phyloP scores from a whole-genome alignment of 2,113 vertebrate genomes.

The Xiphophorus maculatus region DNA sequence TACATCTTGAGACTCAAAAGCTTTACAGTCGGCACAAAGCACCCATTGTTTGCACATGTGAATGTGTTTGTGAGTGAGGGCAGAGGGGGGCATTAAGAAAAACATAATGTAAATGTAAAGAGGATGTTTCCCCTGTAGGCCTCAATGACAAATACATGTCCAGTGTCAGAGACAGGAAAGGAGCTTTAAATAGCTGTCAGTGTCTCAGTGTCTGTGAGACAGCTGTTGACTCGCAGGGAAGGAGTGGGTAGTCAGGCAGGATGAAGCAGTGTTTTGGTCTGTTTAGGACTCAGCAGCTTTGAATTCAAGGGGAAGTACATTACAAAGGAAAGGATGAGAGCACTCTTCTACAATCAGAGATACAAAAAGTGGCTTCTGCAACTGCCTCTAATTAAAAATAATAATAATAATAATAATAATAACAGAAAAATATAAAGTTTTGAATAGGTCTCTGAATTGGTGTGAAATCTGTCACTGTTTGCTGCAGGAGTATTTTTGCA shows the following conservation, averaged over 20 bases:
- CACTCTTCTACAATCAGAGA: neutral
- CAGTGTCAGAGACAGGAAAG: constrained; percentile 59
- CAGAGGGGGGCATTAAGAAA: constrained; percentile 20
- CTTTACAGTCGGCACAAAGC: constrained; percentile 31
- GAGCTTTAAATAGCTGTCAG: constrained; percentile 61
- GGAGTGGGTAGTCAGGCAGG: constrained; percentile 65
- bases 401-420: too few relatives aligned
- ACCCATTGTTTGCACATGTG: constrained; percentile 18
- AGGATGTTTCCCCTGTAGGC: constrained; percentile 46
- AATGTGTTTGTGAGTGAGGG: neutral
- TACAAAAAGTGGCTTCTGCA: neutral
- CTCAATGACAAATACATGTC: constrained; percentile 44
- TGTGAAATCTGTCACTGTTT: neutral
- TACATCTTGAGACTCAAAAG: constrained; percentile 21
- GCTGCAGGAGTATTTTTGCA: neutral
- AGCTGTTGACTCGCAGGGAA: constrained; percentile 69
- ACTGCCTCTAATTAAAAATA: neutral
- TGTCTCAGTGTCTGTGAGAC: constrained; percentile 36
- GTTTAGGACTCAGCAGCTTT: constrained; percentile 45
- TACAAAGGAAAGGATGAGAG: constrained; percentile 33
- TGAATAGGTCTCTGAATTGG: neutral
- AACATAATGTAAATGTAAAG: constrained; percentile 29
- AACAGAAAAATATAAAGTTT: neutral
- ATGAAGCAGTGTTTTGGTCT: constrained; percentile 62
- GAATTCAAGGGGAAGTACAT: constrained; percentile 44